A percentile compares a stretch with the other conserved stretches of the same genome.
Evolutionary conservation across 2,113 vertebrate genomes (phyloP).

Genomic region (Crotophaga sulcirostris): DNA sequence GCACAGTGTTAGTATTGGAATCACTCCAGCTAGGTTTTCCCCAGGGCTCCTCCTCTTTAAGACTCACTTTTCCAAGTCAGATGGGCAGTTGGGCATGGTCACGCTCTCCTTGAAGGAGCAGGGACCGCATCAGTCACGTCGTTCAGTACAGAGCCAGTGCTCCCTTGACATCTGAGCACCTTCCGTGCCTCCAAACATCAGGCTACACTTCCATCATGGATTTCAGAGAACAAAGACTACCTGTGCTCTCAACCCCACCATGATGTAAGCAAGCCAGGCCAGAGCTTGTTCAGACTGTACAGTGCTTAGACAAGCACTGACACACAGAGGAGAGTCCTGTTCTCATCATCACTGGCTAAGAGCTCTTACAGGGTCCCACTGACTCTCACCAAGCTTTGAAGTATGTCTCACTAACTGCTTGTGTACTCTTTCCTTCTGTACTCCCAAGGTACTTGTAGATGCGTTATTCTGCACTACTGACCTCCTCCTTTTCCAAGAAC

Average conservation of each 20-base stretch:
- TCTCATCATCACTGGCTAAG: not conserved
- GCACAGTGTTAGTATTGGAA: not conserved
- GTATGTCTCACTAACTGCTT: not conserved
- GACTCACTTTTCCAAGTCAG: not conserved
- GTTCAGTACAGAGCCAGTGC: not conserved
- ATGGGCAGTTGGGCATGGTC: rapidly evolving
- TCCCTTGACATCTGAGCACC: not conserved
- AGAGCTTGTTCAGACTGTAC: rapidly evolving
- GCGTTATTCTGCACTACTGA: constrained; percentile 27
- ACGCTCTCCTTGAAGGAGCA: not conserved
- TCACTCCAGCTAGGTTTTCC: not conserved
- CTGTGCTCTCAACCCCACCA: rapidly evolving
- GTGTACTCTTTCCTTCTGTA: not conserved
- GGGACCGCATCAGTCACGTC: not conserved
- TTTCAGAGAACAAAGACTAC: not conserved
- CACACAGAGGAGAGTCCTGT: not conserved
- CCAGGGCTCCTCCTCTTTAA: not conserved
- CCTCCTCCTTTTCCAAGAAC: constrained; percentile 97
- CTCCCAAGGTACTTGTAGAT: not conserved
- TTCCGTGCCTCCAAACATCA: not conserved
- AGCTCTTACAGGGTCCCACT: not conserved
- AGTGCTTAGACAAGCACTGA: not conserved
- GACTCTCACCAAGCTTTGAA: not conserved
- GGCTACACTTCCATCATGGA: too few species aligned
- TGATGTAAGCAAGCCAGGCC: not conserved